phyloP scores from a whole-genome alignment of 2,797 vertebrate genomes.

The Sebastes miniatus region DNA sequence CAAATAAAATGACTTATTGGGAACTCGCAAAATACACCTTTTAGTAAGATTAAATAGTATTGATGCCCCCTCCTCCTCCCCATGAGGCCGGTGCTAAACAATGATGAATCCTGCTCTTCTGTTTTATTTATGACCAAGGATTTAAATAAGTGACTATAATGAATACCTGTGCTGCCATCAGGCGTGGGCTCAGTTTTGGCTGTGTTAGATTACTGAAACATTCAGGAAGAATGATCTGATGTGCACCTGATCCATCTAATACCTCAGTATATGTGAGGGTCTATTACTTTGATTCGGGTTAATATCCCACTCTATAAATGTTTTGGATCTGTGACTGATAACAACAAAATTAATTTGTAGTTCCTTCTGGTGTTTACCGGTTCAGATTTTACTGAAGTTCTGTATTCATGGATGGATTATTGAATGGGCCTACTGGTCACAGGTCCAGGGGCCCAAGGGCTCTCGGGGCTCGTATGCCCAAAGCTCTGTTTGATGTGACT shows the following conservation, averaged over 20 bases:
- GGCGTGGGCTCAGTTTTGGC: background rate
- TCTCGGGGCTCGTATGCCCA: accelerated
- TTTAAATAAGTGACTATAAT: slow-evolving; percentile 29
- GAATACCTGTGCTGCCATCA: slow-evolving; percentile 3
- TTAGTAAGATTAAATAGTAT: slow-evolving; percentile 85
- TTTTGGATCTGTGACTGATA: background rate
- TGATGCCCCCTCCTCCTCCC: slow-evolving; percentile 41
- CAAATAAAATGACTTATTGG: slow-evolving; percentile 83
- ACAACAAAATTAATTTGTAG: background rate
- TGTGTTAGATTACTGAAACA: background rate
- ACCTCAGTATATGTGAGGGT: background rate
- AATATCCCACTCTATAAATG: background rate
- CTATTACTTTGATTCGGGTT: background rate
- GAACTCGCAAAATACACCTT: slow-evolving; percentile 81
- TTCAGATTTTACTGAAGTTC: background rate
- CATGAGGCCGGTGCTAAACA: slow-evolving; percentile 49
- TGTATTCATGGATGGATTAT: background rate
- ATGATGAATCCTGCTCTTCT: slow-evolving; percentile 51
- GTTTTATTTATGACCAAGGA: slow-evolving; percentile 31
- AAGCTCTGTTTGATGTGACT: background rate
- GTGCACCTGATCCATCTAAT: background rate
- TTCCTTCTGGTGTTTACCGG: background rate
- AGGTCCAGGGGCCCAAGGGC: background rate
- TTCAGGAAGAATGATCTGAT: slow-evolving; percentile 12
- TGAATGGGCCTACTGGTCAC: background rate